These are phyloP conservation scores for Luffia ferchaultella DNA, from an alignment of 2,888 invertebrate species.

Conservation along the genomic window DNA sequence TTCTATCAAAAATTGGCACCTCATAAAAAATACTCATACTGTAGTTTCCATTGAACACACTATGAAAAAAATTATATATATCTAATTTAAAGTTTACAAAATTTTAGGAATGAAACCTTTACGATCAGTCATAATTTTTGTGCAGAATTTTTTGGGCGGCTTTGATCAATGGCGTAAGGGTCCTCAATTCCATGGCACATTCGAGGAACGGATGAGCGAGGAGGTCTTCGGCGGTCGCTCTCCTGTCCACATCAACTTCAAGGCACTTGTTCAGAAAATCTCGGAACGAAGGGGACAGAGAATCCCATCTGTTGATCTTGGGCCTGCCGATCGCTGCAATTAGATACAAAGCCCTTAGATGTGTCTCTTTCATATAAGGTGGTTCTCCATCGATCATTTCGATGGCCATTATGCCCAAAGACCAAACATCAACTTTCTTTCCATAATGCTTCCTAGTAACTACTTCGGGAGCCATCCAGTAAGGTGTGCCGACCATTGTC, in stretches of 20 bases:
- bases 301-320: conserved; percentile 83
- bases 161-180: conserved; percentile 87
- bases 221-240: conserved; percentile 80
- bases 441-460: conserved; percentile 93
- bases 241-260: conserved; percentile 80
- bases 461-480: conserved; percentile 98
- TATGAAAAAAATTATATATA: neutral
- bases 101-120: neutral
- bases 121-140: conserved; percentile 59
- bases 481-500: conserved; percentile 98
- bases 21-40: no score
- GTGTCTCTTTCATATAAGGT: conserved; percentile 95
- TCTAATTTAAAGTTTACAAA: neutral
- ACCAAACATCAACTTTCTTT: conserved; percentile 94
- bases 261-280: conserved; percentile 89
- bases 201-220: conserved; percentile 81
- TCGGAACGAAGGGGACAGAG: conserved; percentile 78
- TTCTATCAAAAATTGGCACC: conserved; percentile 4
- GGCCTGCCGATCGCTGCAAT: conserved; percentile 97
- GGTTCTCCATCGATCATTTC: conserved; percentile 95
- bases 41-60: neutral
- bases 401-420: conserved; percentile 97
- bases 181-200: conserved; percentile 80
- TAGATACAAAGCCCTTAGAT: conserved; percentile 89
- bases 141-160: conserved; percentile 89